These are phyloP conservation scores for Paramisgurnus dabryanus DNA, from an alignment of 2,113 vertebrate species.

Conservation along the genomic window DNA sequence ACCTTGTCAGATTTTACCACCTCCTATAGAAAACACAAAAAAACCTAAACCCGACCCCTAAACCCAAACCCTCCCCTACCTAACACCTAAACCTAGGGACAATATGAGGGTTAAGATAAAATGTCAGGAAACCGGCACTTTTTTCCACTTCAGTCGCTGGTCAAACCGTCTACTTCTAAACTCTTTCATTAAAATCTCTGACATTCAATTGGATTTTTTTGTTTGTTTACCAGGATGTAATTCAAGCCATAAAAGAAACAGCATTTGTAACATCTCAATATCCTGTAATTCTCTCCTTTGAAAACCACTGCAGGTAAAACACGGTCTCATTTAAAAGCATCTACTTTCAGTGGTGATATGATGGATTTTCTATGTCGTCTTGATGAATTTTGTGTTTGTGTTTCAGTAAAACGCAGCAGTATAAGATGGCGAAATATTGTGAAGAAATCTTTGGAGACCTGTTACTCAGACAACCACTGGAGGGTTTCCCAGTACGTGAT, in stretches of 20 bases:
- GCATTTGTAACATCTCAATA: conserved; percentile 95
- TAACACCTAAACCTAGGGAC: too few relatives aligned
- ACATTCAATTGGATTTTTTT: not conserved
- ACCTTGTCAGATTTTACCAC: too few relatives aligned
- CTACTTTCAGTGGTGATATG: not conserved
- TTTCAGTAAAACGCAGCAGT: conserved; percentile 96
- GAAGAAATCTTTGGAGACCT: conserved; percentile 97
- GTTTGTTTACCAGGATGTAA: conserved; percentile 83
- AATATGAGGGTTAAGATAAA: too few relatives aligned
- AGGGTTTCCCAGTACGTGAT: conserved; percentile 84
- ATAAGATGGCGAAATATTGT: conserved; percentile 99
- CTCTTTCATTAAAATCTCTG: too few relatives aligned
- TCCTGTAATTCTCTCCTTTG: conserved; percentile 97
- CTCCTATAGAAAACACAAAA: too few relatives aligned
- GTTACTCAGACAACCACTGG: conserved; percentile 90
- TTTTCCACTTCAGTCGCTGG: too few relatives aligned
- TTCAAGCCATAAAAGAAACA: conserved; percentile 97
- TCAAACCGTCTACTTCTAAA: too few relatives aligned
- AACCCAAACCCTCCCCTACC: too few relatives aligned
- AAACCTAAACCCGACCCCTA: too few relatives aligned
- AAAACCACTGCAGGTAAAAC: conserved; percentile 98
- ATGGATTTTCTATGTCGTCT: conserved; percentile 5
- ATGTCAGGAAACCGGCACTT: too few relatives aligned
- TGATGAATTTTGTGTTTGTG: conserved; percentile 57
- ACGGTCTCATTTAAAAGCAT: too few relatives aligned